phyloP scores from a whole-genome alignment of 2,888 invertebrate genomes.

The Stictocephala bisonia region DNA sequence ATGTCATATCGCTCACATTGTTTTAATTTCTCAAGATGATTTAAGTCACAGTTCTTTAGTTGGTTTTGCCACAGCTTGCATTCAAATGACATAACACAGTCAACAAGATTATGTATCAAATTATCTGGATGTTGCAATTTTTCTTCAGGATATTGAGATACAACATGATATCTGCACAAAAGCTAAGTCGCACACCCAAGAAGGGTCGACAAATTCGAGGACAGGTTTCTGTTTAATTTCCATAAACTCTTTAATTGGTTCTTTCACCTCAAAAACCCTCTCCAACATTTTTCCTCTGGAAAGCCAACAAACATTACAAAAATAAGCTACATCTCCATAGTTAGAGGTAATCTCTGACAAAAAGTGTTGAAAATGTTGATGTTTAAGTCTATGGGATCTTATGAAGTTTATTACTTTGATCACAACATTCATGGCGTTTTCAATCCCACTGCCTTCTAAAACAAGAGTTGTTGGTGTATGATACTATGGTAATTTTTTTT shows the following conservation, averaged over 20 bases:
- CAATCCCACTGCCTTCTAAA: not conserved
- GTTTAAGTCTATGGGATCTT: too few relatives aligned
- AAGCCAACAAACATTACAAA: too few relatives aligned
- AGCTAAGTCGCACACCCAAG: not conserved
- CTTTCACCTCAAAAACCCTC: not conserved
- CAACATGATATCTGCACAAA: not conserved
- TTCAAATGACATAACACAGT: not conserved
- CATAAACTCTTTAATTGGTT: not conserved
- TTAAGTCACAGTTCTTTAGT: not conserved
- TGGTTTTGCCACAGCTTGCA: not conserved
- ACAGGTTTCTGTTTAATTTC: not conserved
- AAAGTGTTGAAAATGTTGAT: not conserved
- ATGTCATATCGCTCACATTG: not conserved
- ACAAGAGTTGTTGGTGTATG: not conserved
- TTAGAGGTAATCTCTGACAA: not conserved
- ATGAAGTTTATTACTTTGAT: too few relatives aligned
- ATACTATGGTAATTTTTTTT: too few relatives aligned
- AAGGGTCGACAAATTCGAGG: not conserved
- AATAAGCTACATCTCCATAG: not conserved
- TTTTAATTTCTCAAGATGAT: not conserved
- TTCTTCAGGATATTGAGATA: not conserved
- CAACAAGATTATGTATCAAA: not conserved
- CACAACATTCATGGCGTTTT: not conserved
- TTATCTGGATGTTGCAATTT: not conserved
- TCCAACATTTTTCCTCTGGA: not conserved